These are phyloP conservation scores for Rotaria magnacalcarata DNA, from an alignment of 2,888 invertebrate species.

Conservation along the genomic window DNA sequence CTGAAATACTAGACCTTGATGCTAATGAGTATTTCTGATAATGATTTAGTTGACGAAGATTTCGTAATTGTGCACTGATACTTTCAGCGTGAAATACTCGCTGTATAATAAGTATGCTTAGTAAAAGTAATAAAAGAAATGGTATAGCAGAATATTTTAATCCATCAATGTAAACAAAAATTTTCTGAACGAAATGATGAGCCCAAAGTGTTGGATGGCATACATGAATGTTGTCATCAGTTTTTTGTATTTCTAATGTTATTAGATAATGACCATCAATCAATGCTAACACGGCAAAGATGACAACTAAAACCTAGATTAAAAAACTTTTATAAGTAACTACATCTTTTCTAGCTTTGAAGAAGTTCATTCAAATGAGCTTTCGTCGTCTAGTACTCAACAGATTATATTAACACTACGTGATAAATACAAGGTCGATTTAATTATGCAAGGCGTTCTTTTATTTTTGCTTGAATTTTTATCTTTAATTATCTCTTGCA, in stretches of 20 bases:
- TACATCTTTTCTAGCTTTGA: no score
- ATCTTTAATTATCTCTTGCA: no score
- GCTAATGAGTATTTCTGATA: neutral
- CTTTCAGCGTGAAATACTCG: conserved; percentile 27
- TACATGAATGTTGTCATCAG: neutral
- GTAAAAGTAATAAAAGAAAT: neutral
- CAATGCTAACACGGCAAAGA: neutral
- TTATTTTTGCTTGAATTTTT: no score
- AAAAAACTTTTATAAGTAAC: neutral
- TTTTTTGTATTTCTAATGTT: neutral
- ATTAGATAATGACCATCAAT: conserved; percentile 36
- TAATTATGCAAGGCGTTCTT: no score
- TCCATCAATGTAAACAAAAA: conserved; percentile 19
- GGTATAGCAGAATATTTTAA: conserved; percentile 28
- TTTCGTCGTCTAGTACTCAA: no score
- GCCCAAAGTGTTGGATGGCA: neutral
- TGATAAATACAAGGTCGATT: no score
- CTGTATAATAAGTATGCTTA: conserved; percentile 21
- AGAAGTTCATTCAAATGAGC: no score
- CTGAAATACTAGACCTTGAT: neutral
- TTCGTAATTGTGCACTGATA: conserved; percentile 24
- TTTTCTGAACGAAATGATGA: neutral
- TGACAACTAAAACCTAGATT: neutral
- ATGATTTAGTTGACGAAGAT: neutral
- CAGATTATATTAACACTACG: no score